A percentile compares a stretch with the other conserved stretches of the same genome.
phyloP scores from a whole-genome alignment of 1,140 invertebrate genomes.

The Agrilus planipennis region DNA sequence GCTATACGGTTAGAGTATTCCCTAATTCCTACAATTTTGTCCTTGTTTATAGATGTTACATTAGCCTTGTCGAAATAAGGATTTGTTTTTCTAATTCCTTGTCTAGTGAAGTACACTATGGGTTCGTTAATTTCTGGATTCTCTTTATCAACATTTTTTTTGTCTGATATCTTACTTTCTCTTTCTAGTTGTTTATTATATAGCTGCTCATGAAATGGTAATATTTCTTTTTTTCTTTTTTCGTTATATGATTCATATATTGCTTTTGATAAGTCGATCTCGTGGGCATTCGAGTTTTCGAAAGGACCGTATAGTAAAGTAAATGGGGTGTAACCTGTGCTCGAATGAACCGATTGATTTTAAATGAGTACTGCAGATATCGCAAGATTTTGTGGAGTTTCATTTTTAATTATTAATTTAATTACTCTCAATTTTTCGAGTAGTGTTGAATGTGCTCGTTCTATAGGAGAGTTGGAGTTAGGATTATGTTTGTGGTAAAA shows the following conservation, averaged over 20 bases:
- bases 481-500: slow-evolving; percentile 8
- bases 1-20: neutral
- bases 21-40: slow-evolving; percentile 1
- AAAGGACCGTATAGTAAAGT: slow-evolving; percentile 5
- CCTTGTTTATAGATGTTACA: neutral
- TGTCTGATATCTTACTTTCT: slow-evolving; percentile 5
- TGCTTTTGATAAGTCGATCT: slow-evolving; percentile 7
- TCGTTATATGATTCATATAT: slow-evolving; percentile 9
- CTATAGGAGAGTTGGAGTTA: slow-evolving; percentile 6
- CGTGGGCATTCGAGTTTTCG: slow-evolving; percentile 11
- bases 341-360: slow-evolving; percentile 19
- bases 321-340: slow-evolving; percentile 11
- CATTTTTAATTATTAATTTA: slow-evolving; percentile 1
- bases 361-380: slow-evolving; percentile 10
- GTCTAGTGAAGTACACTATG: slow-evolving; percentile 3
- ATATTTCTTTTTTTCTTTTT: slow-evolving; percentile 9
- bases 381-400: neutral
- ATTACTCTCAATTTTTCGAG: slow-evolving; percentile 9
- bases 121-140: slow-evolving; percentile 4
- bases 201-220: slow-evolving; percentile 9
- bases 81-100: slow-evolving; percentile 7
- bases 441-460: slow-evolving; percentile 8
- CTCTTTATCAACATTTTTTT: slow-evolving; percentile 9
- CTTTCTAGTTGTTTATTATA: slow-evolving; percentile 7
- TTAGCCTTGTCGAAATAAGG: slow-evolving; percentile 3